A percentile compares a stretch with the other conserved stretches of the same genome.
Evolutionary conservation across 2,888 invertebrate species (phyloP).

Genomic region (Eucriotettix oculatus): DNA sequence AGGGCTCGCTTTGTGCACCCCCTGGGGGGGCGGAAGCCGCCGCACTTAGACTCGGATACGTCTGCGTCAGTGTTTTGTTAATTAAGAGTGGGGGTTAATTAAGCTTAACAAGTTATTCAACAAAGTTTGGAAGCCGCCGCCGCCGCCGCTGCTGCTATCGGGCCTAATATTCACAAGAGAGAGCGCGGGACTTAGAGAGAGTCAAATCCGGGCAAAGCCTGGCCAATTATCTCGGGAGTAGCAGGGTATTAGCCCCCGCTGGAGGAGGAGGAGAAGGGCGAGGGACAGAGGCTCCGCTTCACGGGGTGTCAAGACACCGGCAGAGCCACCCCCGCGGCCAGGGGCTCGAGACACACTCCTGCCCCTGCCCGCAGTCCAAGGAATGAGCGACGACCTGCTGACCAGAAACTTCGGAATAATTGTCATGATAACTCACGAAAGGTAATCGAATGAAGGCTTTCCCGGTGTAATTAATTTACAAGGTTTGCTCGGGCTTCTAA

Average conservation of each 20-base stretch:
- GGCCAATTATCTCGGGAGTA: slow-evolving; percentile 10
- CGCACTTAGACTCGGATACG: neutral
- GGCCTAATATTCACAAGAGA: slow-evolving; percentile 7
- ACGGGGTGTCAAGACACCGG: no score
- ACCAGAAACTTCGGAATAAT: no score
- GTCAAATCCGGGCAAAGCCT: slow-evolving; percentile 7
- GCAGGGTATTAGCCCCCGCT: slow-evolving; percentile 1
- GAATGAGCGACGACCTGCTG: no score
- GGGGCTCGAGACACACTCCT: no score
- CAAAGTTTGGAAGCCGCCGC: slow-evolving; percentile 10
- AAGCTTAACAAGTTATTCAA: slow-evolving; percentile 15
- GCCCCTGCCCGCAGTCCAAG: no score
- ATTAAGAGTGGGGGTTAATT: slow-evolving; percentile 14
- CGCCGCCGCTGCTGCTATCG: neutral
- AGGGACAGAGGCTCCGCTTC: no score
- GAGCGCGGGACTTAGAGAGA: neutral
- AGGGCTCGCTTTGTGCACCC: neutral
- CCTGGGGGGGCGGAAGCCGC: neutral
- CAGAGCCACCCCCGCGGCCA: no score
- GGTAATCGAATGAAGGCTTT: no score
- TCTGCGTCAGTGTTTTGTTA: slow-evolving; percentile 13
- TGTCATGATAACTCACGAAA: no score
- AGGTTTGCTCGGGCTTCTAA: no score
- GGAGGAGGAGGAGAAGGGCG: no score
- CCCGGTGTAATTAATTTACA: no score